phyloP scores from a whole-genome alignment of 2,797 vertebrate species.

The Alauda arvensis region DNA sequence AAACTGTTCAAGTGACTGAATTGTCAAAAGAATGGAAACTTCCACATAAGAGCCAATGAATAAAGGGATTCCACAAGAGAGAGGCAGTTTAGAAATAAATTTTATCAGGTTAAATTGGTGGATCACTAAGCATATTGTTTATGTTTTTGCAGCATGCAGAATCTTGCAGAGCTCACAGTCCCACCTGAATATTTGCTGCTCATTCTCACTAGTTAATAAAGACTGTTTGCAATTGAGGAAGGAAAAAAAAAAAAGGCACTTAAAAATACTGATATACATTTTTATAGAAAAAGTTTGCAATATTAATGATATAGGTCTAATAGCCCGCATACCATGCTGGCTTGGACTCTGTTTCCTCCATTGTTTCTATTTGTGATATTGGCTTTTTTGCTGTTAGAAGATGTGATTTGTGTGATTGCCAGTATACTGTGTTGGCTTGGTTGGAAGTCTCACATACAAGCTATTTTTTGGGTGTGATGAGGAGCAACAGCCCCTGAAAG shows the following conservation, averaged over 20 bases:
- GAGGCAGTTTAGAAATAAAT: not conserved
- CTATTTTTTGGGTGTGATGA: not conserved
- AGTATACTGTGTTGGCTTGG: rapidly evolving
- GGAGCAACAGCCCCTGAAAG: not conserved
- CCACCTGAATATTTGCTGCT: not conserved
- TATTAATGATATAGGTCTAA: not conserved
- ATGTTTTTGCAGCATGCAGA: not conserved
- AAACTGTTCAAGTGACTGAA: not conserved
- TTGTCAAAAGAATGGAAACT: not conserved
- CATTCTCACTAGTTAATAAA: not conserved
- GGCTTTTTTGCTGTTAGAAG: not conserved
- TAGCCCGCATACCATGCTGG: not conserved
- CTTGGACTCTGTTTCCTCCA: not conserved
- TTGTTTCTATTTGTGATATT: not conserved
- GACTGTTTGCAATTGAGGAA: not conserved
- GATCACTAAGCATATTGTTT: not conserved
- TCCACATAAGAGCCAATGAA: not conserved
- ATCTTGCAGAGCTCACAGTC: not conserved
- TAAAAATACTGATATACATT: not conserved
- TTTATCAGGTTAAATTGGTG: not conserved
- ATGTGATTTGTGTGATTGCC: rapidly evolving
- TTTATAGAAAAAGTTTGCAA: not conserved
- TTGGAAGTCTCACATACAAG: not conserved
- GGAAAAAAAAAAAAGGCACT: not conserved
- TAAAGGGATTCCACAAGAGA: not conserved